A percentile compares a stretch with the other conserved stretches of the same genome.
These are phyloP conservation scores for Mustela lutreola DNA, from an alignment of 2,113 vertebrate genomes.

Conservation along the genomic window DNA sequence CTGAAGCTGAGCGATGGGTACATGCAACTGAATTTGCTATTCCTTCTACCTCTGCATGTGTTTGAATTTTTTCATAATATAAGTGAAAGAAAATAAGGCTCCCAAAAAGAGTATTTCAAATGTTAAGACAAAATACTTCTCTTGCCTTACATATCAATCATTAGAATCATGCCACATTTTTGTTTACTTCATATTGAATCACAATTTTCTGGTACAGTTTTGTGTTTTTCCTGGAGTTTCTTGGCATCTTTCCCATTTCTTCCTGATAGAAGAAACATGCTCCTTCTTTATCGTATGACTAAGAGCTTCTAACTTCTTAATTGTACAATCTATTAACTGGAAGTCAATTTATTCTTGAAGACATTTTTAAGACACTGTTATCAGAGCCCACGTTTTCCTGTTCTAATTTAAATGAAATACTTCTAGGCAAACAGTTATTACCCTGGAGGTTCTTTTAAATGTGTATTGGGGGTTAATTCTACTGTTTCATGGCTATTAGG, in stretches of 20 bases:
- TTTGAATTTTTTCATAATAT: constrained; percentile 39
- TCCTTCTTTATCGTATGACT: constrained; percentile 25
- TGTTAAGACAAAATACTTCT: constrained; percentile 19
- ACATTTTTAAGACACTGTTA: constrained; percentile 36
- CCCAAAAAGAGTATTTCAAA: neutral
- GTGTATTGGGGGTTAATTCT: neutral
- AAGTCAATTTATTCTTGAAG: constrained; percentile 32
- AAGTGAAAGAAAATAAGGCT: constrained; percentile 45
- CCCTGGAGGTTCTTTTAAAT: neutral
- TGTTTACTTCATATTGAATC: constrained; percentile 2
- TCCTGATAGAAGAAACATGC: neutral
- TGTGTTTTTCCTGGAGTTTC: constrained; percentile 56
- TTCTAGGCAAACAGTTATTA: constrained; percentile 8
- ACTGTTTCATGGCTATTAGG: neutral
- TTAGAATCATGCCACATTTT: constrained; percentile 36
- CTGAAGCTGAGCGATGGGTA: neutral
- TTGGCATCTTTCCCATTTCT: neutral
- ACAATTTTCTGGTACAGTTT: constrained; percentile 19
- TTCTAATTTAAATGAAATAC: constrained; percentile 51
- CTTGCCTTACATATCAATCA: neutral
- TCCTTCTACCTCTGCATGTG: neutral
- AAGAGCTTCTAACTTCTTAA: constrained; percentile 41
- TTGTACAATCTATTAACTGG: neutral
- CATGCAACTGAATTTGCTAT: neutral
- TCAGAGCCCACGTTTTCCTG: neutral